Evolutionary conservation across 2,797 vertebrate species (phyloP), one percentile per base, ranked within the genome.

Genomic region (Valencia hispanica): DNA sequence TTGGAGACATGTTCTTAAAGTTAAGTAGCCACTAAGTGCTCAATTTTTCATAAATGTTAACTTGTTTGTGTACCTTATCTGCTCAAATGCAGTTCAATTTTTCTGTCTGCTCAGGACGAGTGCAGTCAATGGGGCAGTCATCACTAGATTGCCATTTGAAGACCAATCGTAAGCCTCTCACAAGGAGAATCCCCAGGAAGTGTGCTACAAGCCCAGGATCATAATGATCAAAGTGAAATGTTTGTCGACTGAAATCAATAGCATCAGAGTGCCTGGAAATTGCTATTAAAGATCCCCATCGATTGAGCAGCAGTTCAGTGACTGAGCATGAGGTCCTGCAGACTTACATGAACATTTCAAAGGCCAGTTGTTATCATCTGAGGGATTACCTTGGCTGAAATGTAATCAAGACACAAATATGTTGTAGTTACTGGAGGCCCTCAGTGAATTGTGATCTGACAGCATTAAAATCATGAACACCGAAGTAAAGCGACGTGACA

Each of bases 161-260:
- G 88, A 89, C 85, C 84, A 87, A 89, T 79, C 82, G 79, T 88
- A 80, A 86, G 86, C 75, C 82, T 85, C 74, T 86, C 73, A 85
- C 72, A 76, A 90, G 75, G 70, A 91, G 84, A 89, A 87, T 81
- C 87, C 88, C 71, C 84, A 90, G 93, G 93, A 94, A 93, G 86
- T 90, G 87, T 88, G 89, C 89, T 87, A 84, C 84, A 84, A 90
- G 89, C 82, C 85, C 68, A 68, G 78, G 88, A 92, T 93, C 91
- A 92, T 90, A 93, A 92, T 93, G 90, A 94, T 94, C 92, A 92
- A 91, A 93, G 93, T 88, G 88, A 93, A 94, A 94, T 92, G 91
- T 93, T 93, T 93, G 92, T 91, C 20, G 85, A 92, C 87, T 86
- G 81, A 91, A 92, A 95, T 95, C 94, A 91, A 94, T 95, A 91